phyloP scores from a whole-genome alignment of 2,797 vertebrate genomes.

The Morus bassanus region DNA sequence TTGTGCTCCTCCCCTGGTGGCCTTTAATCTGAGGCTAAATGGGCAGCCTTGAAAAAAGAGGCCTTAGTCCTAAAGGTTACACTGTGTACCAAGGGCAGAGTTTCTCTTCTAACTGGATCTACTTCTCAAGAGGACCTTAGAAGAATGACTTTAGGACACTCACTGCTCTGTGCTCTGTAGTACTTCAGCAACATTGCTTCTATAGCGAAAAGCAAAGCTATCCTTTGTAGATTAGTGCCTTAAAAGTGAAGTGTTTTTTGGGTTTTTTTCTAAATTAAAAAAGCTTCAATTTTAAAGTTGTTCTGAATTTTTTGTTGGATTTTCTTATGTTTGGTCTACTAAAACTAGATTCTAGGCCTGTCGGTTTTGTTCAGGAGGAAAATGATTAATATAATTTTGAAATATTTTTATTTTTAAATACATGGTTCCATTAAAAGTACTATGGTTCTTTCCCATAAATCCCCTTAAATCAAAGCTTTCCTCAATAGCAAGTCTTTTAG shows the following conservation, averaged over 20 bases:
- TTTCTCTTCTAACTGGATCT: not conserved
- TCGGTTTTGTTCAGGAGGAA: not conserved
- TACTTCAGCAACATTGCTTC: not conserved
- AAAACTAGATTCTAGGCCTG: not conserved
- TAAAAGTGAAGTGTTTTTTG: not conserved
- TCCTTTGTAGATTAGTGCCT: not conserved
- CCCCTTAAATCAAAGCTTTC: not conserved
- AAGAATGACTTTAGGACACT: not conserved
- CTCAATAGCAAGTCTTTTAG: not conserved
- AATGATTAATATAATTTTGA: not conserved
- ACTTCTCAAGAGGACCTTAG: not conserved
- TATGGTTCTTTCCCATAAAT: not conserved
- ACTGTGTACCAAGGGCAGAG: not conserved
- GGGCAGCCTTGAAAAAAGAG: not conserved
- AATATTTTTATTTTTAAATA: not conserved
- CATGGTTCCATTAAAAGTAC: not conserved
- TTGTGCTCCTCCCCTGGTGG: not conserved
- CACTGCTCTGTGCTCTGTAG: not conserved
- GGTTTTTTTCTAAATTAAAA: rapidly evolving
- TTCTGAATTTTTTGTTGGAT: not conserved
- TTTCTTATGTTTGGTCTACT: not conserved
- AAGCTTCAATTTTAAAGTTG: not conserved
- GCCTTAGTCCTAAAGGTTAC: not conserved
- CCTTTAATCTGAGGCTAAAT: not conserved
- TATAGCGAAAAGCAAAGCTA: not conserved